Base-by-base conservation (phyloP, 2,113 vertebrate genomes). In the Zeus faber region DNA sequence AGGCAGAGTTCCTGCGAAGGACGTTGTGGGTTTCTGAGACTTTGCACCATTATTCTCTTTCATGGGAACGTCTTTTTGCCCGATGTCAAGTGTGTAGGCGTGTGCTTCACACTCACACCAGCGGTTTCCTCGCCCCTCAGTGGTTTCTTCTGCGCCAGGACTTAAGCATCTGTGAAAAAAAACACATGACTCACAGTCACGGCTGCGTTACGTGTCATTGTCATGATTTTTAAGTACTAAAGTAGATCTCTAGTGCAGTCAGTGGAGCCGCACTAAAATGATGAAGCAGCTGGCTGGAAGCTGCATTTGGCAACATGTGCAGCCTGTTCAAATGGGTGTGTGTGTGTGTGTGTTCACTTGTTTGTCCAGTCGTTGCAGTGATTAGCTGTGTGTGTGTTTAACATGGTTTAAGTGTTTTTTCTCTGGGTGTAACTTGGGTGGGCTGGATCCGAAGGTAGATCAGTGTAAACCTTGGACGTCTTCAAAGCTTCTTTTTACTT, bases 101-200 rank as follows among this genome's bases (percentile, higher is more conserved):
- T 63, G 29, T 11, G 80, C 74, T 72, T 77, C 68, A 64, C 62
- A 44, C 46, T 58, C 72, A 70, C 77, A 76, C 72, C 78, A 76
- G 72, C 18, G 54, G 66, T 63, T 68, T 65, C 52, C 68, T 74
- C 62, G 69, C 44, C 18, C 33, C 58, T 57, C 27, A 7, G 53
- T 25, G 46, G 37, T 18, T 25, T 50, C 47, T 67, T n/a, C 33
- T 7, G 55, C n/a, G n/a, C n/a, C n/a, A 58, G 55, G 62, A 68
- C 57, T 60, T 59, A 66, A 69, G 72, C 22, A 43, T 45, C 58
- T n/a, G 43, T 13, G 48, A 50, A 39, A 48, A 50, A 66, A 39
- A 67, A 46, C 61, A 61, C 69, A 61, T 79, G 71, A 81, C 67
- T 77, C 78, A 63, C 44, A 54, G 70, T 77, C 73, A 74, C 49